Evolutionary conservation across 1,140 invertebrate species (phyloP).

Genomic region (Drosophila baimaii): DNA sequence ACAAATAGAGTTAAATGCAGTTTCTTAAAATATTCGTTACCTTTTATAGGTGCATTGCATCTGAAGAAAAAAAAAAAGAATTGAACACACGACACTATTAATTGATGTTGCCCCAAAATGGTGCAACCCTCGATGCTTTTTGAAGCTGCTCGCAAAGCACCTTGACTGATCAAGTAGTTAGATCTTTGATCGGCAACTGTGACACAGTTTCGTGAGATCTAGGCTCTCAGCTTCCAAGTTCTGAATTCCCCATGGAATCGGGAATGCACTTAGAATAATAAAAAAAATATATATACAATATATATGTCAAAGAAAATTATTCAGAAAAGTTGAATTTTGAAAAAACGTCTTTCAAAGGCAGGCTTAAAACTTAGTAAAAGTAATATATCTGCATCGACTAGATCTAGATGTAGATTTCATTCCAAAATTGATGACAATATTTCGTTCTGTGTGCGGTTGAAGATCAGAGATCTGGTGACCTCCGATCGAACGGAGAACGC

Average conservation of each 20-base stretch:
- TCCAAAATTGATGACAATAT: not conserved
- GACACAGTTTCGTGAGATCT: constrained; percentile 22
- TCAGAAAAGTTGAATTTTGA: no score
- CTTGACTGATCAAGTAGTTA: constrained; percentile 10
- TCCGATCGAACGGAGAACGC: constrained; percentile 35
- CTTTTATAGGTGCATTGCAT: not conserved
- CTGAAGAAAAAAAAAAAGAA: no score
- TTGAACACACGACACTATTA: not conserved
- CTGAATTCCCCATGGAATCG: constrained; percentile 13
- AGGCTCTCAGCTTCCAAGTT: not conserved
- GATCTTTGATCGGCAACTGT: constrained; percentile 16
- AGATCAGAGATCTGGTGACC: constrained; percentile 26
- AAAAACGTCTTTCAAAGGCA: no score
- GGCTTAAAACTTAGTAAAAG: no score
- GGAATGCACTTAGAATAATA: not conserved
- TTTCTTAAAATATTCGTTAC: not conserved
- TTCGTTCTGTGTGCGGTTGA: not conserved
- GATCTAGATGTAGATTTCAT: not conserved
- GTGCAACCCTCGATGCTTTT: not conserved
- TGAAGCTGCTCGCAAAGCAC: constrained; percentile 8
- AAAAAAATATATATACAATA: no score
- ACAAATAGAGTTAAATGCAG: no score
- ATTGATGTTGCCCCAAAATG: not conserved
- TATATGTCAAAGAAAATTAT: no score
- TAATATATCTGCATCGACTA: not conserved